A percentile compares a stretch with the other conserved stretches of the same genome.
Evolutionary conservation across 2,113 vertebrate species (phyloP).

Genomic region (Dicentrarchus labrax): DNA sequence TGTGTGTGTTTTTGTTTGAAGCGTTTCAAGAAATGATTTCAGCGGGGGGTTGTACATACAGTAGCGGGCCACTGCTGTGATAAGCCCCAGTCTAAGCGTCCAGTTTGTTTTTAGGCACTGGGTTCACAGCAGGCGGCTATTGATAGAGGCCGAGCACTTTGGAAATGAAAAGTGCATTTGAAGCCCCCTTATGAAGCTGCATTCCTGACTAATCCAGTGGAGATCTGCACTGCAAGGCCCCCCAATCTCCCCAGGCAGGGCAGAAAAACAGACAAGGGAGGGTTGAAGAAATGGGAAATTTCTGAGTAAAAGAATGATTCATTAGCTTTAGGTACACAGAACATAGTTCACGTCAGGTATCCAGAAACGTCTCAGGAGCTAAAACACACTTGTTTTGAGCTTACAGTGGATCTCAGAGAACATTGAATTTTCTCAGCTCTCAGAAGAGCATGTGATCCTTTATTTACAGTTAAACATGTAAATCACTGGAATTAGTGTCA

Average conservation of each 20-base stretch:
- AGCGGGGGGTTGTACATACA: conserved; percentile 29
- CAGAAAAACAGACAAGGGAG: conserved; percentile 21
- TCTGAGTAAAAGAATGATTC: conserved; percentile 10
- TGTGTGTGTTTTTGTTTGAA: not conserved
- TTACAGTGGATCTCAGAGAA: not conserved
- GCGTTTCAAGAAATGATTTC: not conserved
- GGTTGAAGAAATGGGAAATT: not conserved
- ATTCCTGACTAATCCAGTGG: conserved; percentile 66
- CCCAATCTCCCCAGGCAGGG: not conserved
- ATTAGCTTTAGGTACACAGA: not conserved
- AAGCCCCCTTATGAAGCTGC: conserved; percentile 55
- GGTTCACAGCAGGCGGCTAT: conserved; percentile 45
- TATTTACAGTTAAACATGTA: not conserved
- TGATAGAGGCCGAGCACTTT: conserved; percentile 42
- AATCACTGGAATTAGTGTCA: not conserved
- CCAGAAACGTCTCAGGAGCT: not conserved
- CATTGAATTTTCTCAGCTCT: not conserved
- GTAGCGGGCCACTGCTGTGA: conserved; percentile 49
- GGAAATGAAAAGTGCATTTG: conserved; percentile 61
- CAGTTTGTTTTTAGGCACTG: conserved; percentile 60
- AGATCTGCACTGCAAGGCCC: conserved; percentile 19
- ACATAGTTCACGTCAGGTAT: not conserved
- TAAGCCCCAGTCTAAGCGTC: conserved; percentile 39
- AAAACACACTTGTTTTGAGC: not conserved
- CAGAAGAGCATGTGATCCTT: not conserved